Base-by-base conservation (phyloP, 2,797 vertebrate species). In the Leontocebus nigricollis region DNA sequence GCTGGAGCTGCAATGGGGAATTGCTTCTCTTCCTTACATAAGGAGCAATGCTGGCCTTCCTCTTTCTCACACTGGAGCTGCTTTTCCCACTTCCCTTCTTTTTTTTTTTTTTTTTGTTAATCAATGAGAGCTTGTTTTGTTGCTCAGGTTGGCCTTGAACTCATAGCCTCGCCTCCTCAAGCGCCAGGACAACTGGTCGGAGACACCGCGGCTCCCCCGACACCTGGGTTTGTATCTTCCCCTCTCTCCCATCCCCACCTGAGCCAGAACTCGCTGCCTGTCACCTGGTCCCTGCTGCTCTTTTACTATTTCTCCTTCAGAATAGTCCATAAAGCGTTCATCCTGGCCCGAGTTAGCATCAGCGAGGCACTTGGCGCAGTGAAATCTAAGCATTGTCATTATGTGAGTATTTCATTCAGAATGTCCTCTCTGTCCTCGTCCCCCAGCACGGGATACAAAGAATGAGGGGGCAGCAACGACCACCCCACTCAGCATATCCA, bases 241-340 rank as follows among this genome's bases (percentile, higher is more conserved):
- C 10, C 61, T 24, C 24, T 64, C 36, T 46, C 50, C 26, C 30
- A 59, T 22, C 11, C 75, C 46, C 57, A 87, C 39, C 26, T 48
- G n/a, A 57, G 64, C 75, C 72, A 82, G 64, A 70, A 19, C 70
- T 86, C 33, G 36, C 83, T 70, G 89, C n/a, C 72, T 81, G 81
- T 50, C 55, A 5, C 79, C 57, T 11, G 22, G 46, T 84, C 36
- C 75, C 84, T 76, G 44, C 41, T 90, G 93, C 52, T 86, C 79
- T 80, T 90, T 93, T 14, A 55, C n/a, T 76, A 73, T 44, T 84
- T 90, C 88, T 90, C 33, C 33, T 84, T 93, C 77, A 90, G 24
- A 90, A 67, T 26, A 57, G 22, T 70, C 85, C 46, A 20, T 30
- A 39, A 76, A 84, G 55, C 50, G 15, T 87, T 64, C 91, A 57